Evolutionary conservation across 2,888 invertebrate species (phyloP).

Genomic region (Rotaria macrura): DNA sequence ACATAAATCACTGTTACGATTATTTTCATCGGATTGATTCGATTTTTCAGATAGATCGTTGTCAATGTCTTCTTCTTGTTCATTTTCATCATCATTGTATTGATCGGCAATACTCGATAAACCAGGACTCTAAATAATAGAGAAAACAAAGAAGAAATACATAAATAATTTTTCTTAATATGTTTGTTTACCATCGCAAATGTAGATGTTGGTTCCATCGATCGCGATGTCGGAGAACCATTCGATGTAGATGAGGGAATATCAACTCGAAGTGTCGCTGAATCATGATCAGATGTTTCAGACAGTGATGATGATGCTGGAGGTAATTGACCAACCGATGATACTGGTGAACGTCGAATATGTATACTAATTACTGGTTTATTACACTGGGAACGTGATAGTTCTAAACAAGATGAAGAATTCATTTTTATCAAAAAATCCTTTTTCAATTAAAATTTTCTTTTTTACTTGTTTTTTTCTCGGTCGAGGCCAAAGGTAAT

Average conservation of each 20-base stretch:
- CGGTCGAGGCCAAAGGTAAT: neutral
- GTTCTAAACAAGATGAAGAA: neutral
- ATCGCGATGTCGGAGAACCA: neutral
- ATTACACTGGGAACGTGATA: neutral
- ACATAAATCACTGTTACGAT: neutral
- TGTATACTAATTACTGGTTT: slow-evolving; percentile 16
- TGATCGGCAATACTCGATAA: neutral
- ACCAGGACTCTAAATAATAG: neutral
- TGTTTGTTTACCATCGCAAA: neutral
- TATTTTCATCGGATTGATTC: neutral
- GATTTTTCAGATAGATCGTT: neutral
- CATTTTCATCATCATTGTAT: neutral
- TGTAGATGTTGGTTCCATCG: neutral
- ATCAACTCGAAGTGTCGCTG: neutral
- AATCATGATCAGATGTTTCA: neutral
- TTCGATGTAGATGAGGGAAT: neutral
- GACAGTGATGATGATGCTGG: neutral
- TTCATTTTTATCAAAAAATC: too few species aligned
- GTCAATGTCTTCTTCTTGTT: neutral
- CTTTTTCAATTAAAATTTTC: too few species aligned
- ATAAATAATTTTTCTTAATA: too few species aligned
- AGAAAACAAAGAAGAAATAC: too few species aligned
- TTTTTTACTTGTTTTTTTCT: neutral
- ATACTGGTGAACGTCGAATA: neutral
- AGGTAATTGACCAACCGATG: neutral